A percentile compares a stretch with the other conserved stretches of the same genome.
phyloP scores from a whole-genome alignment of 2,888 invertebrate genomes.

The Byasa hedistus region DNA sequence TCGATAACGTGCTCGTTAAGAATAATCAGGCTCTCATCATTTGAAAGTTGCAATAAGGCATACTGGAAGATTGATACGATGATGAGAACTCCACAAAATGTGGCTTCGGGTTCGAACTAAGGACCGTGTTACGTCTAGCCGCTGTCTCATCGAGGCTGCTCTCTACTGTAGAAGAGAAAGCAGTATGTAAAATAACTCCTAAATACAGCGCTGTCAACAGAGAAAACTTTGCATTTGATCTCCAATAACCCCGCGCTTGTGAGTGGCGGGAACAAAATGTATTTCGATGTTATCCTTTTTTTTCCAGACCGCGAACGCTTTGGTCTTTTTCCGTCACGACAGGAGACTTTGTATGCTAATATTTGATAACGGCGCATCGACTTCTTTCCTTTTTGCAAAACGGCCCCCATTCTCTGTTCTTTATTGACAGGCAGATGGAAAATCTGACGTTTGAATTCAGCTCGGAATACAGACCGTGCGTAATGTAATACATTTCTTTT shows the following conservation, averaged over 20 bases:
- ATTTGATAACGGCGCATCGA: slow-evolving; percentile 43
- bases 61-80: too few species aligned
- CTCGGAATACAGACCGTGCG: slow-evolving; percentile 18
- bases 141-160: neutral
- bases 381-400: slow-evolving; percentile 32
- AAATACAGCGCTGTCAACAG: slow-evolving; percentile 25
- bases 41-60: too few species aligned
- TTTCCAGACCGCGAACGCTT: slow-evolving; percentile 37
- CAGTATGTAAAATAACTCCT: too few species aligned
- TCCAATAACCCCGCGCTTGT: slow-evolving; percentile 35
- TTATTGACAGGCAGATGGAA: slow-evolving; percentile 30
- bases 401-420: slow-evolving; percentile 26
- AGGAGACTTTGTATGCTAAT: slow-evolving; percentile 62
- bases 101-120: too few species aligned
- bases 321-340: slow-evolving; percentile 56
- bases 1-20: too few species aligned
- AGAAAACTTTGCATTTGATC: slow-evolving; percentile 29
- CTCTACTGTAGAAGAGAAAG: too few species aligned
- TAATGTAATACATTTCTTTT: slow-evolving; percentile 10
- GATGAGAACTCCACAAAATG: too few species aligned
- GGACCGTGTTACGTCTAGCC: neutral
- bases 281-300: slow-evolving; percentile 38
- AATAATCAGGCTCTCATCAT: too few species aligned
- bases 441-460: slow-evolving; percentile 31
- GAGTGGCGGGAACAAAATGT: slow-evolving; percentile 39